phyloP scores from a whole-genome alignment of 2,888 invertebrate species.

The Polia nebulosa region DNA sequence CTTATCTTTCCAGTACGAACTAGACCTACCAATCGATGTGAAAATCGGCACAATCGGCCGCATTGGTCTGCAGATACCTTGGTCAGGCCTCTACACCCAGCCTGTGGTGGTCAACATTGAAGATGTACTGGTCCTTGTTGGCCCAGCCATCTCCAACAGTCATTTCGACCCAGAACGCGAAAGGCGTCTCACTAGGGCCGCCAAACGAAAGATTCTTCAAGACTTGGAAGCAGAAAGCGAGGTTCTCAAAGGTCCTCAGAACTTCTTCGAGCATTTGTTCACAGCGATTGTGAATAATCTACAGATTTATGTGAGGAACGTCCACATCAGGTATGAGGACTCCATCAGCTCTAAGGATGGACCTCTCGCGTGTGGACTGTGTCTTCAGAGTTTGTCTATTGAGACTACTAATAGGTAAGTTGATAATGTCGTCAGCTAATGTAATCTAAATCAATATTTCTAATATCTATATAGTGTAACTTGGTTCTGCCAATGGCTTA shows the following conservation, averaged over 20 bases:
- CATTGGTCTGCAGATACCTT: conserved; percentile 94
- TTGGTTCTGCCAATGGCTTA: no score
- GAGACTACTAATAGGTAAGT: conserved; percentile 95
- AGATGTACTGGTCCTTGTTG: conserved; percentile 94
- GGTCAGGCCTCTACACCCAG: conserved; percentile 94
- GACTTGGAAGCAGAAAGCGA: conserved; percentile 92
- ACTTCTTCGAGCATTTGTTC: conserved; percentile 93
- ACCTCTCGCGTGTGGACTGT: conserved; percentile 94
- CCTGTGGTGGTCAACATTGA: conserved; percentile 94
- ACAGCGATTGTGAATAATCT: conserved; percentile 95
- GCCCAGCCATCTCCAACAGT: conserved; percentile 93
- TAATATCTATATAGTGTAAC: no score
- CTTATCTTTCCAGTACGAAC: conserved; percentile 92
- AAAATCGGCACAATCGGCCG: conserved; percentile 95
- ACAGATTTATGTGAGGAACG: conserved; percentile 94
- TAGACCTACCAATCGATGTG: conserved; percentile 95
- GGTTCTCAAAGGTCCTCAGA: conserved; percentile 92
- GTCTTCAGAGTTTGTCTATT: conserved; percentile 94
- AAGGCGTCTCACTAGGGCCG: conserved; percentile 93
- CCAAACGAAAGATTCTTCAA: conserved; percentile 93
- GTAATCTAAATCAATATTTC: no score
- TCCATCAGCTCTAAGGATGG: conserved; percentile 92
- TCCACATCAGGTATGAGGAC: conserved; percentile 96
- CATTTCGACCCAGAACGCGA: conserved; percentile 94
- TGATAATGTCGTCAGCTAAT: no score